Percentiles rank a stretch among this genome's conserved stretches.
Evolutionary conservation across 1,140 invertebrate genomes (phyloP).

Genomic region (Paracyclopina nana): DNA sequence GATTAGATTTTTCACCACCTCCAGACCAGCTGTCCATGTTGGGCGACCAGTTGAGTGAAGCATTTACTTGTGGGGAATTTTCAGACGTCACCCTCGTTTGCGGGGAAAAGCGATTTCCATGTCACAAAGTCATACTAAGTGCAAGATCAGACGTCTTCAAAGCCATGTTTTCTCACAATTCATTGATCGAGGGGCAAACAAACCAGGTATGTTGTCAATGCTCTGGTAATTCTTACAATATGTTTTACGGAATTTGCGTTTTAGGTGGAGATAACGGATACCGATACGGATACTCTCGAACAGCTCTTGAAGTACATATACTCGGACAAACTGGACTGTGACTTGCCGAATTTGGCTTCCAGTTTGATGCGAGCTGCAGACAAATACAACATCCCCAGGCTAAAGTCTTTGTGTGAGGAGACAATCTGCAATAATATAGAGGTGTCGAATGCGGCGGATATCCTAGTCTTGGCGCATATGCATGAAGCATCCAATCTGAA

Average conservation of each 20-base stretch:
- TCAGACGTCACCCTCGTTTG: conserved; percentile 86
- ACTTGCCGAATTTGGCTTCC: conserved; percentile 93
- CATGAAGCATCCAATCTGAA: conserved; percentile 96
- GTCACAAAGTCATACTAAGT: conserved; percentile 87
- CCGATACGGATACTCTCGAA: conserved; percentile 81
- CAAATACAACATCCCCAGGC: conserved; percentile 87
- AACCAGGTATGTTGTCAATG: too few relatives aligned
- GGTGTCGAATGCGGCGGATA: conserved; percentile 90
- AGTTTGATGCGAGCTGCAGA: conserved; percentile 90
- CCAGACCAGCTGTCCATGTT: not conserved
- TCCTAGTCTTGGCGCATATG: conserved; percentile 88
- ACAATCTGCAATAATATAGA: conserved; percentile 82
- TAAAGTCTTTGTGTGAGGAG: conserved; percentile 99
- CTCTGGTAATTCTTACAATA: too few relatives aligned
- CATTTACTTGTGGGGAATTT: conserved; percentile 32
- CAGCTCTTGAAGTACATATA: conserved; percentile 98
- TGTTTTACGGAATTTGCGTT: too few relatives aligned
- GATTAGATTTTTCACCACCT: not conserved
- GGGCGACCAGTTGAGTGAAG: not conserved
- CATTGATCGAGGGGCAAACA: conserved; percentile 74
- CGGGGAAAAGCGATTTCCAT: conserved; percentile 76
- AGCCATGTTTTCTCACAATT: conserved; percentile 98
- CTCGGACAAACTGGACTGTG: conserved; percentile 80
- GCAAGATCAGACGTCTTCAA: conserved; percentile 69
- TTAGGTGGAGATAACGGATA: conserved; percentile 93